Evolutionary conservation across 2,113 vertebrate genomes (phyloP).

Genomic region (Sturnira hondurensis): DNA sequence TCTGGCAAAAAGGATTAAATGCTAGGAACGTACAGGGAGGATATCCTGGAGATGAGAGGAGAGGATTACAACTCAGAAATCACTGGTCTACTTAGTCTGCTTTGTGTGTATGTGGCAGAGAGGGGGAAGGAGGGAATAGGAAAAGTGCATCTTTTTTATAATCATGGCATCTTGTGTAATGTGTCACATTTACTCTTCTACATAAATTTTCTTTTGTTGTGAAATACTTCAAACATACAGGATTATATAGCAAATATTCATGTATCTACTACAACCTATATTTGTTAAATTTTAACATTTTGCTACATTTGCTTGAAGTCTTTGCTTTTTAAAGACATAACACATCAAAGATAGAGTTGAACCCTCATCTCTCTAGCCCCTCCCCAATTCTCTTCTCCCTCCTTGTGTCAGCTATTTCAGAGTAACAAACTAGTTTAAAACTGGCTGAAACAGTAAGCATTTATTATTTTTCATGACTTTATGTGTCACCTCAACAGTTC

Average conservation of each 20-base stretch:
- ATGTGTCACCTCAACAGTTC: not conserved
- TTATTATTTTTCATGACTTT: not conserved
- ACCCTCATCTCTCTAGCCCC: too few relatives aligned
- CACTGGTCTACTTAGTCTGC: not conserved
- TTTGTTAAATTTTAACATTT: not conserved
- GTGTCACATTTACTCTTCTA: not conserved
- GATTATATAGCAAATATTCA: not conserved
- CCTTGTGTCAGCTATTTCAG: not conserved
- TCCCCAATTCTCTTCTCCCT: not conserved
- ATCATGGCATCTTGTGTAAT: not conserved
- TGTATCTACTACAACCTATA: not conserved
- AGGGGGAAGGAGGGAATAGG: too few relatives aligned
- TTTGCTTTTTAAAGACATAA: not conserved
- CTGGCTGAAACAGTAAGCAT: not conserved
- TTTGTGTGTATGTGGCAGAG: not conserved
- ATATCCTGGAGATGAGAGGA: not conserved
- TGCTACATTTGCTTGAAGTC: not conserved
- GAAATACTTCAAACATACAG: not conserved
- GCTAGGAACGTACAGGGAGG: not conserved
- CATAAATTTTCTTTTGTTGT: not conserved
- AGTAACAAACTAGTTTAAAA: not conserved
- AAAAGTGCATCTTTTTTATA: not conserved
- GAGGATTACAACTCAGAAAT: not conserved
- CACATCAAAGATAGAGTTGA: not conserved
- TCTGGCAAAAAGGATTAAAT: not conserved